Base-by-base conservation (phyloP, 35 echinoderm and acorn worm genomes). In the Patiria miniata region DNA sequence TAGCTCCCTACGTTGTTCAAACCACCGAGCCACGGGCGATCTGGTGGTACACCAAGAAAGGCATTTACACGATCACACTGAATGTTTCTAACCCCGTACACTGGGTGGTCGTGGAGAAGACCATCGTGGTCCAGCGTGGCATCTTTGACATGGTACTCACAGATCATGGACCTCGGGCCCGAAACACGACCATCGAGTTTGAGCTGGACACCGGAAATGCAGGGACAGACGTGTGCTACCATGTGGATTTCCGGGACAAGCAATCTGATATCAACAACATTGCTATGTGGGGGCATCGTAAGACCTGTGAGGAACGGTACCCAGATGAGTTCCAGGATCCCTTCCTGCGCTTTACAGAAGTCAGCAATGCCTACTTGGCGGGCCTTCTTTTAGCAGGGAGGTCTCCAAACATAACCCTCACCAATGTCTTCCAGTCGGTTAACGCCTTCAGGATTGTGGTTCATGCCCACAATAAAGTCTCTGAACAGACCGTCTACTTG, bases 11-110 rank as follows among this genome's bases (percentile, higher is more conserved):
- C 51, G 94, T 93, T 7, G 84, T 97, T 0, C 61, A 86, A 65
- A 97, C 95, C 16, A 79, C 36, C 34, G 95, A 97, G n/a, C 95
- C 88, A 19, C 21, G 90, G 52, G 88, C 91, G 0, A 91, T 93
- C 77, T 97, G 91, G 91, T 93, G 91, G 91, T 97, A 93, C 50
- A 59, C 88, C 14, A 82, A 83, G 61, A 87, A 88, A 60, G 95
- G 95, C 1, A 79, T 61, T 14, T 97, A 97, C 61, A 97, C 88
- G 21, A 80, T 97, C 26, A 97, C 65, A 14, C 33, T 97, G 26
- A 97, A 97, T 84, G 91, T 93, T 8, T 93, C 91, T 18, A 97
- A 97, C 56, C 95, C 95, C 5, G 95, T 97, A 0, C 87, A 93
- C 59, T 93, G 88, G 91, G 91, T 88, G 9, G 77, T 78, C 33